These are phyloP conservation scores for Caracal caracal DNA, from an alignment of 2,113 vertebrate genomes.

Conservation along the genomic window DNA sequence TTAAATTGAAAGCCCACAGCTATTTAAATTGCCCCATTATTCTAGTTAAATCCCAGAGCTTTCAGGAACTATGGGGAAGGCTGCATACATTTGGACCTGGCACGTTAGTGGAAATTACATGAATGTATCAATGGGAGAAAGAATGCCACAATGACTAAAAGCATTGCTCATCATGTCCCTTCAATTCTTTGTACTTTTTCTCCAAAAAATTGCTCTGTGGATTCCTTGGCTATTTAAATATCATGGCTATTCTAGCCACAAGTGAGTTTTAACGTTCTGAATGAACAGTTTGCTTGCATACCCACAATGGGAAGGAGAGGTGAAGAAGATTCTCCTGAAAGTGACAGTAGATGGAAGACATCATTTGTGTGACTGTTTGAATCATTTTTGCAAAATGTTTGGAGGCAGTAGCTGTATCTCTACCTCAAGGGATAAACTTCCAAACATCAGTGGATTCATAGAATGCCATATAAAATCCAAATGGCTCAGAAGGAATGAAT, in stretches of 20 bases:
- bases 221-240: constrained; percentile 25
- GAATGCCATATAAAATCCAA: not conserved
- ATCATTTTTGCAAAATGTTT: not conserved
- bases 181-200: constrained; percentile 1
- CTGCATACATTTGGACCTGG: not conserved
- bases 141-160: constrained; percentile 7
- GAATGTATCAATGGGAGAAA: not conserved
- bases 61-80: not conserved
- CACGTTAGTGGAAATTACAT: constrained; percentile 56
- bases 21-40: constrained; percentile 39
- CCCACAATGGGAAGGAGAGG: not conserved
- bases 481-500: rapidly evolving
- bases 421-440: not conserved
- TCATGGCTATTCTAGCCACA: constrained; percentile 47
- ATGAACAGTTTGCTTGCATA: constrained; percentile 19
- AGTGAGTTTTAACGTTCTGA: constrained; percentile 50
- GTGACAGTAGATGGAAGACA: constrained; percentile 16
- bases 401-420: not conserved
- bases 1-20: constrained; percentile 19
- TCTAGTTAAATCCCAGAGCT: constrained; percentile 31
- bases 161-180: not conserved
- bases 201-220: not conserved
- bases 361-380: not conserved
- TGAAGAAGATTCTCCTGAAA: constrained; percentile 30
- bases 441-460: not conserved